Conservation (phyloP, 1,140 invertebrate genomes). For the Argopecten irradians region DNA sequence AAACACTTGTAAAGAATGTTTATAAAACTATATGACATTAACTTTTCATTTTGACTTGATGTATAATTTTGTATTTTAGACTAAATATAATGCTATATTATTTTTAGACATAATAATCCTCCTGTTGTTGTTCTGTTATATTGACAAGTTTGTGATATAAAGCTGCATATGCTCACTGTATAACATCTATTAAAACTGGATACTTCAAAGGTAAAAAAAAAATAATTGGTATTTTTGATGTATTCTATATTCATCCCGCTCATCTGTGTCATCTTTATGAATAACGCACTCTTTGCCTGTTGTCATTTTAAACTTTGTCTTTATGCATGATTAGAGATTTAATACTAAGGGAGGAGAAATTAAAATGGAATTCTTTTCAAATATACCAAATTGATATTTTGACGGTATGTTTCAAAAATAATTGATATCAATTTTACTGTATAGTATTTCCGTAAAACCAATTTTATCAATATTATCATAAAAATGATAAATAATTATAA, state of each 20-base stretch:
- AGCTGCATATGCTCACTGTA: background rate
- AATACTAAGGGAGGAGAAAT: background rate
- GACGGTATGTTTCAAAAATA: background rate
- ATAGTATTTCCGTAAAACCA: background rate
- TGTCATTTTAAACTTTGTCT: background rate
- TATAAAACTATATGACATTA: no score
- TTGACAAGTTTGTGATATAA: background rate
- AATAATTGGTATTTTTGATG: background rate
- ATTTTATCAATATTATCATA: background rate
- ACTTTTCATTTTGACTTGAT: background rate
- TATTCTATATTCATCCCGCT: background rate
- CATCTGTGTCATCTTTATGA: background rate
- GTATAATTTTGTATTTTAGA: background rate
- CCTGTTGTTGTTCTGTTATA: no score
- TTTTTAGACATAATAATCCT: no score
- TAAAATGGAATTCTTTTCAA: background rate
- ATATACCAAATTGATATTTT: background rate
- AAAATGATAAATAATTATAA: background rate
- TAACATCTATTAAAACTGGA: background rate
- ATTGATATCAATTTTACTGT: background rate
- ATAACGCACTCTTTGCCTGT: background rate
- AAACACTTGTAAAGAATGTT: background rate
- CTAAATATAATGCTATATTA: no score
- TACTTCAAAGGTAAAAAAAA: background rate
- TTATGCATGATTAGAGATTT: background rate